These are phyloP conservation scores for Hyperopisus bebe DNA, from an alignment of 2,113 vertebrate genomes.

Conservation along the genomic window DNA sequence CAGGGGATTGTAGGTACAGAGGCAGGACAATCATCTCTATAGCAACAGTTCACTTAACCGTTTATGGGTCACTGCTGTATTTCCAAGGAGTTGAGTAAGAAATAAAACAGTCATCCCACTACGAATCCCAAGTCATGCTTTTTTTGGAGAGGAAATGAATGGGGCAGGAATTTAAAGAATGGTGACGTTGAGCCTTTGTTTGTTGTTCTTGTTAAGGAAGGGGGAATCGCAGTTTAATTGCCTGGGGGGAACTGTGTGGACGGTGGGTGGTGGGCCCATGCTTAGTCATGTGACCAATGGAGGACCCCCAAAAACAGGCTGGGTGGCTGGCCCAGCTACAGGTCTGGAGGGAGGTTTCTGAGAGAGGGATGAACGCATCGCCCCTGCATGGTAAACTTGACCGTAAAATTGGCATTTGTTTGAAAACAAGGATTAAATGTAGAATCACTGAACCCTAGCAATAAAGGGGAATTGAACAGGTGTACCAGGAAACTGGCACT, in stretches of 20 bases:
- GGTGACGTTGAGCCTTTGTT: not conserved
- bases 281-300: conserved; percentile 10
- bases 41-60: not conserved
- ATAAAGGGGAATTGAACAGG: not conserved
- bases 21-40: not conserved
- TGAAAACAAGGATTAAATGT: not conserved
- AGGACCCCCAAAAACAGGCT: conserved; percentile 23
- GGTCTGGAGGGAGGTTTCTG: not conserved
- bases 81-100: not conserved
- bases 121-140: not conserved
- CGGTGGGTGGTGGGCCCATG: not conserved
- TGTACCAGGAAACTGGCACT: not conserved
- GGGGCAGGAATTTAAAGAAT: conserved; percentile 9
- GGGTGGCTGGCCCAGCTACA: conserved; percentile 29
- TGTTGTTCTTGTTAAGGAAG: conserved; percentile 18
- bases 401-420: not conserved
- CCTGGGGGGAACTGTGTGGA: not conserved
- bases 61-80: not conserved
- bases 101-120: not conserved
- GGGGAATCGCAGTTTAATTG: conserved; percentile 6
- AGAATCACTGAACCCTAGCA: not conserved
- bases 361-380: not conserved
- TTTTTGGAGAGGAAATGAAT: conserved; percentile 2
- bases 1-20: not conserved
- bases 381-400: not conserved